Base-by-base conservation (phyloP, 2,797 vertebrate species). In the Mionectes olivaceus region DNA sequence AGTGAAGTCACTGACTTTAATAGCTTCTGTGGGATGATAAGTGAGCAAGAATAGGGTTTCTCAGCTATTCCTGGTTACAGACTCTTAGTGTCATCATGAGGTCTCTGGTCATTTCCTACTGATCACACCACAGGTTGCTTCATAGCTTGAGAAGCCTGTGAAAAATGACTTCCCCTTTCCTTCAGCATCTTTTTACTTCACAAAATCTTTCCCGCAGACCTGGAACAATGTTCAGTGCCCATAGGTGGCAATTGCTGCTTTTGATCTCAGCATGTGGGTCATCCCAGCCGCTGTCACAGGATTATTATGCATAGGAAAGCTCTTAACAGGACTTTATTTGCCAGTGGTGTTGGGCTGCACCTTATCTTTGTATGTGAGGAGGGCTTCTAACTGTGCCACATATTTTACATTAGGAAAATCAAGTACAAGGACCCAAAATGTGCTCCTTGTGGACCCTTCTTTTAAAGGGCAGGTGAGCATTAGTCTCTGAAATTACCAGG, bases 81-180 rank as follows among this genome's bases (percentile, higher is more conserved):
- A 32, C 9, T 77, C 16, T n/a, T 37, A 23, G 21, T 19, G 28
- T 49, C 5, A 1, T 84, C 12, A 2, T 35, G 35, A 63, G 25
- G 37, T 65, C 53, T 78, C 14, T 46, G 56, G 77, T 90, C 33
- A 81, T 87, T 92, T 94, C 69, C 64, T 80, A 18, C 71, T 68
- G 41, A 37, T 83, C 11, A 23, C 0, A 0, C 19, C 17, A 18
- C 24, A 37, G 18, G 49, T 93, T 88, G 23, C 57, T 78, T n/a
- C 69, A 75, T 23, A 71, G 43, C 27, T 56, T 61, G 41, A 41
- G 46, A 71, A 57, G 33, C 35, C 61, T 87, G 33, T 43, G 55
- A 87, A 89, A 93, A 84, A 18, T 41, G 63, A 67, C 59, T 95
- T 92, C 87, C 50, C 43, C 8, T 92, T 95, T 89, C 39, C 22